Evolutionary conservation across 2,797 vertebrate species (phyloP).

Genomic region (Morelia viridis): DNA sequence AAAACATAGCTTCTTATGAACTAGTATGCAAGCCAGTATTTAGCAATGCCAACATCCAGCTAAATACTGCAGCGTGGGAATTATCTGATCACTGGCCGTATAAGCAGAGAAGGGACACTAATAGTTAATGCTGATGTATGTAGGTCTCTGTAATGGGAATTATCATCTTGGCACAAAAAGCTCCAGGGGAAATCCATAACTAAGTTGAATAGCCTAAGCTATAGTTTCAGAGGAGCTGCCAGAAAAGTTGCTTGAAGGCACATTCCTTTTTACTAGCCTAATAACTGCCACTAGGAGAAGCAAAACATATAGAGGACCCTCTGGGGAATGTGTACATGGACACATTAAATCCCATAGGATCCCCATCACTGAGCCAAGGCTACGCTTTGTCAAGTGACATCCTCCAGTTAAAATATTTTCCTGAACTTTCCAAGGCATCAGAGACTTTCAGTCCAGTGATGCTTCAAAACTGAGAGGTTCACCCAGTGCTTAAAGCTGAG

Average conservation of each 20-base stretch:
- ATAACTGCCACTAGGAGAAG: neutral
- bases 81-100: neutral
- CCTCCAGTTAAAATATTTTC: neutral
- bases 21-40: neutral
- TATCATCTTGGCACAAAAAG: neutral
- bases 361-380: neutral
- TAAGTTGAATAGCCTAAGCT: neutral
- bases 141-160: neutral
- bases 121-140: neutral
- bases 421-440: neutral
- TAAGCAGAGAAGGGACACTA: neutral
- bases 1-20: slow-evolving; percentile 1
- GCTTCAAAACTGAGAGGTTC: neutral
- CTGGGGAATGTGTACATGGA: neutral
- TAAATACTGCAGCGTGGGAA: slow-evolving; percentile 1
- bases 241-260: neutral
- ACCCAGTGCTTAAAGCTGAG: neutral
- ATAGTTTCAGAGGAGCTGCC: neutral
- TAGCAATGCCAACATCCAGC: neutral
- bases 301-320: neutral
- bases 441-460: neutral
- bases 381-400: neutral
- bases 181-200: neutral
- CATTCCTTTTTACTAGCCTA: neutral
- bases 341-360: neutral